Percentiles rank a stretch among this genome's conserved stretches.
Conservation (phyloP, 2,797 vertebrate species). For the Thalassophryne amazonica region DNA sequence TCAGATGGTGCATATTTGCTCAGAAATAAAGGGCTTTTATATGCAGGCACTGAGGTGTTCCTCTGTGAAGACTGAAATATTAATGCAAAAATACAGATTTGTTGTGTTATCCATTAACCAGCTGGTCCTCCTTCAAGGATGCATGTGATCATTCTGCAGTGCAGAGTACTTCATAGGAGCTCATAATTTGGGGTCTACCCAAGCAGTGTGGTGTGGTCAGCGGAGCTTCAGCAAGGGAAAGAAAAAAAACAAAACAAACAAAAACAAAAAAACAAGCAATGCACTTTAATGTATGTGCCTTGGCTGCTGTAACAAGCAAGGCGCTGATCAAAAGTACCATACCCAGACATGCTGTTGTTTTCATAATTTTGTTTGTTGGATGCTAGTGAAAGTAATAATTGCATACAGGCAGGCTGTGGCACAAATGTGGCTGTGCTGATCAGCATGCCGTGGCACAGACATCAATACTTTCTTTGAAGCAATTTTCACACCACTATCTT, state of each 20-base stretch:
- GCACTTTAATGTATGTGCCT: conserved; percentile 51
- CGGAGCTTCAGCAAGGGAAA: conserved; percentile 21
- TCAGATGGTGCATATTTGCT: conserved; percentile 31
- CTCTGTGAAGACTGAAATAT: not conserved
- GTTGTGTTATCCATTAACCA: conserved; percentile 1
- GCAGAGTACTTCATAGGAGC: not conserved
- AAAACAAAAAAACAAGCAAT: not conserved
- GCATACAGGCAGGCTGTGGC: conserved; percentile 19
- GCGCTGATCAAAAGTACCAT: conserved; percentile 59
- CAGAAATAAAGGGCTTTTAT: conserved; percentile 19
- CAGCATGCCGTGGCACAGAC: conserved; percentile 20
- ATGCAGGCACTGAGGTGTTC: not conserved
- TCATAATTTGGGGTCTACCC: conserved; percentile 19
- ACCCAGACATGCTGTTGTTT: conserved; percentile 33
- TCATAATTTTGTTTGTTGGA: conserved; percentile 60
- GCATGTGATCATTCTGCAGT: conserved; percentile 13
- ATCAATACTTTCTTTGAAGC: conserved; percentile 33
- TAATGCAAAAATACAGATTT: conserved; percentile 10
- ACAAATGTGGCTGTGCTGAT: conserved; percentile 26
- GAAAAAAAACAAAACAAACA: too few species aligned
- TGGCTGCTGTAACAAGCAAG: conserved; percentile 44
- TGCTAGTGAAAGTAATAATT: conserved; percentile 44
- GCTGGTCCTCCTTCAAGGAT: not conserved
- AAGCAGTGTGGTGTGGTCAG: conserved; percentile 41
- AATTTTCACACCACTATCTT: conserved; percentile 52